Evolutionary conservation across 2,888 invertebrate genomes (phyloP).

Genomic region (Lasioglossum marginatum): DNA sequence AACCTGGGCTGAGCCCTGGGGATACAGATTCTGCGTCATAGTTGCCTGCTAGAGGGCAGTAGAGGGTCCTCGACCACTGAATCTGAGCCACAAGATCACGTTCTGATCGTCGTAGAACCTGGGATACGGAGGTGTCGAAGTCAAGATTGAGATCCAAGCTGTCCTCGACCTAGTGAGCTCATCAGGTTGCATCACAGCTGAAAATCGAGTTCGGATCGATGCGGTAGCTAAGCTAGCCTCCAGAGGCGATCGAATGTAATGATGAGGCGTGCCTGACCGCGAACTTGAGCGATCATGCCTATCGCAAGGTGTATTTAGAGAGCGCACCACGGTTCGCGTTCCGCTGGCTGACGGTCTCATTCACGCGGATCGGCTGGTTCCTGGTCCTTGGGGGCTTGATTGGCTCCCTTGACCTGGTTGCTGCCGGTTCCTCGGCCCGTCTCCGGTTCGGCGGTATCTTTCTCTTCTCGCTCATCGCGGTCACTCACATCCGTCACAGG

Average conservation of each 20-base stretch:
- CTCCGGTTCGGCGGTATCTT: conserved; percentile 65
- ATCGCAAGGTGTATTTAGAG: conserved; percentile 16
- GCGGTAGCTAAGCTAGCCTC: background rate
- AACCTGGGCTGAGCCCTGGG: background rate
- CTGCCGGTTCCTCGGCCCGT: conserved; percentile 60
- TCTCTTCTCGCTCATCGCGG: conserved; percentile 75
- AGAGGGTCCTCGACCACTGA: background rate
- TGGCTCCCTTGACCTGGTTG: conserved; percentile 62
- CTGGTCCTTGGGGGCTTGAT: conserved; percentile 69
- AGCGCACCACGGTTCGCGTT: conserved; percentile 59
- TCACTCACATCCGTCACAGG: conserved; percentile 56
- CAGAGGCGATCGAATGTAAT: background rate
- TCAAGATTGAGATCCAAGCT: background rate
- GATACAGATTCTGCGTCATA: background rate
- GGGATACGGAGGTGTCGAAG: background rate
- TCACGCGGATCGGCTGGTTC: conserved; percentile 55
- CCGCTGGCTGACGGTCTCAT: conserved; percentile 65
- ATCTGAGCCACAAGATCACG: background rate
- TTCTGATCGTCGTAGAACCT: too few species aligned
- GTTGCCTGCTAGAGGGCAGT: too few species aligned
- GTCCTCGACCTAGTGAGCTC: background rate
- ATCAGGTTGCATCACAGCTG: background rate
- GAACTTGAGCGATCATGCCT: background rate
- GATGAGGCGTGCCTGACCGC: background rate
- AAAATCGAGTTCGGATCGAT: background rate